These are phyloP conservation scores for Lepidurus arcticus DNA, from an alignment of 1,140 invertebrate genomes.

Conservation along the genomic window DNA sequence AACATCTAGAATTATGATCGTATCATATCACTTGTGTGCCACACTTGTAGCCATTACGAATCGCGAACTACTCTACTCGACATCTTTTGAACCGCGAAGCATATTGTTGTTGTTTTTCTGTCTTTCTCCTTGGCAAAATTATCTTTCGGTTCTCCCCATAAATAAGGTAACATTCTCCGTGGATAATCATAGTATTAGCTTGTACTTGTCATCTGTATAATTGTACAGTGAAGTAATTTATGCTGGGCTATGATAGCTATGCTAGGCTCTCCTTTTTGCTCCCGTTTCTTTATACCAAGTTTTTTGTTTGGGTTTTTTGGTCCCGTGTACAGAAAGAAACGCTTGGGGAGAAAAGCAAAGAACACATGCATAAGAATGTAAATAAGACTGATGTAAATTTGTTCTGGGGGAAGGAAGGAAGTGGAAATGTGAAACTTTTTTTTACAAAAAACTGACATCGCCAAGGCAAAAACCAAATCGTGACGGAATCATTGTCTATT, in stretches of 20 bases:
- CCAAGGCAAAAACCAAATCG: constrained; percentile 18
- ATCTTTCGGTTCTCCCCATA: background rate
- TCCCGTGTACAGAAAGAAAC: background rate
- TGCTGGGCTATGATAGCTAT: constrained; percentile 14
- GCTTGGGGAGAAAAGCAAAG: background rate
- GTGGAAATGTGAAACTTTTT: background rate
- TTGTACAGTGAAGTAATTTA: constrained; percentile 22
- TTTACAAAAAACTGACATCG: background rate
- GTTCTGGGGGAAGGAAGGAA: constrained; percentile 7
- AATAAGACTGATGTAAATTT: constrained; percentile 16
- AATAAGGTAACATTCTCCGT: constrained; percentile 15
- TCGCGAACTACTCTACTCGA: background rate
- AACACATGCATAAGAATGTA: background rate
- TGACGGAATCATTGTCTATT: background rate
- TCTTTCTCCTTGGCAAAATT: background rate
- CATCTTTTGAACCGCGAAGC: background rate
- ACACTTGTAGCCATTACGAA: constrained; percentile 4
- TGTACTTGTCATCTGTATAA: constrained; percentile 22
- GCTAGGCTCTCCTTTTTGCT: background rate
- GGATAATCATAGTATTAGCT: constrained; percentile 18
- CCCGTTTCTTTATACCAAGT: background rate
- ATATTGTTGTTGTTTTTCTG: background rate
- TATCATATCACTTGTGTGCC: background rate
- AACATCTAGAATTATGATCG: background rate
- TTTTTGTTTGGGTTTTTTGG: background rate